Conservation (phyloP, 2,888 invertebrate genomes). For the Biston betularia region DNA sequence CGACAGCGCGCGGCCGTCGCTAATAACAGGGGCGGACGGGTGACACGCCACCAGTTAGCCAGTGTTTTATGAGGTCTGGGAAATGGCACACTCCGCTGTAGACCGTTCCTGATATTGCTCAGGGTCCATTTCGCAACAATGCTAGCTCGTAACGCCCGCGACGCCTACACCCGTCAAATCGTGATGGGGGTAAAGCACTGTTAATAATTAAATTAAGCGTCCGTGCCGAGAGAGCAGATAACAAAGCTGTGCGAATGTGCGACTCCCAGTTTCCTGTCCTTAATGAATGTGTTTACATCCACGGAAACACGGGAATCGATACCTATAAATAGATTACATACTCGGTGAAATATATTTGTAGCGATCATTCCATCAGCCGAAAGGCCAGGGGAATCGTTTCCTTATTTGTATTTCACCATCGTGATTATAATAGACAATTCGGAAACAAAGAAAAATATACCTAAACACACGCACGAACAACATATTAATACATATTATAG, state of each 20-base stretch:
- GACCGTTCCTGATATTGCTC: slow-evolving; percentile 53
- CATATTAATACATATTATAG: slow-evolving; percentile 4
- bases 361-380: slow-evolving; percentile 17
- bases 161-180: slow-evolving; percentile 50
- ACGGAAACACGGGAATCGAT: slow-evolving; percentile 43
- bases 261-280: slow-evolving; percentile 45
- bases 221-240: slow-evolving; percentile 53
- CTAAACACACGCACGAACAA: neutral
- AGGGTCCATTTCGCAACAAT: slow-evolving; percentile 59
- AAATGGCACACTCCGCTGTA: slow-evolving; percentile 44
- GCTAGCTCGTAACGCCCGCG: slow-evolving; percentile 53
- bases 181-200: slow-evolving; percentile 59
- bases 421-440: slow-evolving; percentile 24
- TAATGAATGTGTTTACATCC: slow-evolving; percentile 47
- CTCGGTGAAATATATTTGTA: slow-evolving; percentile 24
- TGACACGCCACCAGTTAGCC: slow-evolving; percentile 64
- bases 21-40: slow-evolving; percentile 63
- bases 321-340: slow-evolving; percentile 34
- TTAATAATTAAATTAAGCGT: slow-evolving; percentile 67
- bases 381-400: slow-evolving; percentile 23
- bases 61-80: slow-evolving; percentile 63
- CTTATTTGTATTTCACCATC: slow-evolving; percentile 29
- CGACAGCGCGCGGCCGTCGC: slow-evolving; percentile 50
- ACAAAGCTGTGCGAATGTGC: slow-evolving; percentile 53
- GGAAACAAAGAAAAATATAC: slow-evolving; percentile 16